Percentiles rank a stretch among this genome's conserved stretches.
phyloP scores from a whole-genome alignment of 2,888 invertebrate genomes.

The Beris morrisii region DNA sequence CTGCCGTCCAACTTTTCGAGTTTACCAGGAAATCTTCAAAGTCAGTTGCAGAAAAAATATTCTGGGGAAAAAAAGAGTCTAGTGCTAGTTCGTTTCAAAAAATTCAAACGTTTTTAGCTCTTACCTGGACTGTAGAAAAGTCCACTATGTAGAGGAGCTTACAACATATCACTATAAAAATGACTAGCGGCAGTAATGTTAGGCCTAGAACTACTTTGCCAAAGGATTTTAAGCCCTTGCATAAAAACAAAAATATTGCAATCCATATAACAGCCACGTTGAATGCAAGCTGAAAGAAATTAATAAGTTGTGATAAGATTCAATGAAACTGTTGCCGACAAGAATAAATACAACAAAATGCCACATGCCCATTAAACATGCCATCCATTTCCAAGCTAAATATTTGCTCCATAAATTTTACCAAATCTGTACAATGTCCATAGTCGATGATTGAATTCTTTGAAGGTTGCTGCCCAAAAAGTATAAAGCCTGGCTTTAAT shows the following conservation, averaged over 20 bases:
- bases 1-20: slow-evolving; percentile 83
- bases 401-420: no score
- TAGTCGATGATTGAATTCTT: no score
- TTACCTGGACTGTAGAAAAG: slow-evolving; percentile 44
- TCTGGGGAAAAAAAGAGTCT: slow-evolving; percentile 54
- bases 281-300: slow-evolving; percentile 79
- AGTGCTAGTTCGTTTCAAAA: background rate
- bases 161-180: slow-evolving; percentile 56
- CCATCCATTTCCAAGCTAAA: no score
- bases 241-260: slow-evolving; percentile 82
- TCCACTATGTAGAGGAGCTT: slow-evolving; percentile 50
- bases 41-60: slow-evolving; percentile 76
- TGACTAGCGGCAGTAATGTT: slow-evolving; percentile 75
- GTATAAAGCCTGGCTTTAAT: no score
- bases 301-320: background rate
- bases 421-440: no score
- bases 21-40: slow-evolving; percentile 86
- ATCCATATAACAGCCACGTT: slow-evolving; percentile 90
- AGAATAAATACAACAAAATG: no score
- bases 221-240: slow-evolving; percentile 74
- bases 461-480: no score
- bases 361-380: no score
- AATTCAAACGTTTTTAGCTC: slow-evolving; percentile 12
- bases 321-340: background rate
- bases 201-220: slow-evolving; percentile 68